Percentiles rank a stretch among this genome's conserved stretches.
Conservation (phyloP, 2,797 vertebrate genomes). For the Danio aesculapii region DNA sequence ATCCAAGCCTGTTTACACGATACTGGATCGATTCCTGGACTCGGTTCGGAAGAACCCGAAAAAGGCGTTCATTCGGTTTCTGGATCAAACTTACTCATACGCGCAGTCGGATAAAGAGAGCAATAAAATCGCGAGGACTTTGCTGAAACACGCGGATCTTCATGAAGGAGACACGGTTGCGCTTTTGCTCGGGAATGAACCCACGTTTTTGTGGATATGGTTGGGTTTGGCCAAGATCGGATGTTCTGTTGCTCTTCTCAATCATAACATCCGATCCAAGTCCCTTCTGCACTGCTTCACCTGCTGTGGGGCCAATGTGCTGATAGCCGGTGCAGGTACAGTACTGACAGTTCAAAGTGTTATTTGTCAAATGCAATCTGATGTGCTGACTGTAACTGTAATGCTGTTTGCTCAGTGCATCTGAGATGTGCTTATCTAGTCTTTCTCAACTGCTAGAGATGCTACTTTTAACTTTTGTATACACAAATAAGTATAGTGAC, state of each 20-base stretch:
- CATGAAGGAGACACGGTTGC: conserved; percentile 74
- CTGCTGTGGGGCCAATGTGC: conserved; percentile 71
- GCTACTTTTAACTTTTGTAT: not conserved
- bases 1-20: conserved; percentile 62
- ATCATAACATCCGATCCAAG: conserved; percentile 71
- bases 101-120: conserved; percentile 73
- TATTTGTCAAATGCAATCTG: not conserved
- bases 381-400: not conserved
- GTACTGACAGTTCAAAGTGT: no score
- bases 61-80: conserved; percentile 73
- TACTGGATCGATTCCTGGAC: conserved; percentile 67
- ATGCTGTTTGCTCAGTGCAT: not conserved
- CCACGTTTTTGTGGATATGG: conserved; percentile 77
- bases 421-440: not conserved
- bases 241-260: conserved; percentile 77
- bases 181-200: conserved; percentile 75
- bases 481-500: not conserved
- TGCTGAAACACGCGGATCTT: conserved; percentile 67
- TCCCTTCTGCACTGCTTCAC: conserved; percentile 77
- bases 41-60: conserved; percentile 64
- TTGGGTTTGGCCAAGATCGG: conserved; percentile 78
- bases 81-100: conserved; percentile 69
- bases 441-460: not conserved
- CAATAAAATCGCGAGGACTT: conserved; percentile 72
- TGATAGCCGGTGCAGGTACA: conserved; percentile 78